Evolutionary conservation across 2,113 vertebrate genomes (phyloP).

Genomic region (Pogonocichla stellata): DNA sequence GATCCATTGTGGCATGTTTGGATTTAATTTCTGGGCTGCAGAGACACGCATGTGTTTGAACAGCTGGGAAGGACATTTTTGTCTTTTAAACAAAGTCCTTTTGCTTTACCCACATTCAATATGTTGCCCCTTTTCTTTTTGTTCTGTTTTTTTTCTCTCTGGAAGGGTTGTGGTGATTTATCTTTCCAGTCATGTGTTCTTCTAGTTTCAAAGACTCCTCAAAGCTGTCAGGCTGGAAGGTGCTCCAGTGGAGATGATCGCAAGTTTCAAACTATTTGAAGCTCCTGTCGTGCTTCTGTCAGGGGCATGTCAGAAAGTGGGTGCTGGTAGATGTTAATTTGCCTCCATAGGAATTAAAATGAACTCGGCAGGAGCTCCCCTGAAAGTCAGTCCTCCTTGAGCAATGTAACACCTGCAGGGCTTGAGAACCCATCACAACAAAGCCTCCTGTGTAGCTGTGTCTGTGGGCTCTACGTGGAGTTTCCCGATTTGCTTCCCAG

Average conservation of each 20-base stretch:
- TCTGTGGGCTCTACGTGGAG: not conserved
- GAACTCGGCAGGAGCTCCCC: not conserved
- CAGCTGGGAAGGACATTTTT: not conserved
- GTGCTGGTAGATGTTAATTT: not conserved
- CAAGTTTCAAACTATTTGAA: not conserved
- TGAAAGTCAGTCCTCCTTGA: not conserved
- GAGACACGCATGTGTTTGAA: not conserved
- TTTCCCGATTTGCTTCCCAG: not conserved
- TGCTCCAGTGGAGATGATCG: not conserved
- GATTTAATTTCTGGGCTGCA: not conserved
- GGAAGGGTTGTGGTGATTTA: not conserved
- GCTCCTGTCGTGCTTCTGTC: not conserved
- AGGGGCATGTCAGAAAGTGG: not conserved
- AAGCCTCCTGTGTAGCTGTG: not conserved
- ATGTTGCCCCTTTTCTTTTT: not conserved
- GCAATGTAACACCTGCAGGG: not conserved
- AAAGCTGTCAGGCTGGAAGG: not conserved
- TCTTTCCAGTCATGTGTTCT: not conserved
- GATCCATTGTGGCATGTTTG: not conserved
- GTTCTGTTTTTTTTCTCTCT: not conserved
- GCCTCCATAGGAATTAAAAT: not conserved
- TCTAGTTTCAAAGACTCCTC: not conserved
- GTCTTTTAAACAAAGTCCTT: not conserved
- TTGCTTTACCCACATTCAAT: not conserved
- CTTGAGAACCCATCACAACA: not conserved